These are phyloP conservation scores for Yponomeuta malinellus DNA, from an alignment of 2,888 invertebrate genomes.

Conservation along the genomic window DNA sequence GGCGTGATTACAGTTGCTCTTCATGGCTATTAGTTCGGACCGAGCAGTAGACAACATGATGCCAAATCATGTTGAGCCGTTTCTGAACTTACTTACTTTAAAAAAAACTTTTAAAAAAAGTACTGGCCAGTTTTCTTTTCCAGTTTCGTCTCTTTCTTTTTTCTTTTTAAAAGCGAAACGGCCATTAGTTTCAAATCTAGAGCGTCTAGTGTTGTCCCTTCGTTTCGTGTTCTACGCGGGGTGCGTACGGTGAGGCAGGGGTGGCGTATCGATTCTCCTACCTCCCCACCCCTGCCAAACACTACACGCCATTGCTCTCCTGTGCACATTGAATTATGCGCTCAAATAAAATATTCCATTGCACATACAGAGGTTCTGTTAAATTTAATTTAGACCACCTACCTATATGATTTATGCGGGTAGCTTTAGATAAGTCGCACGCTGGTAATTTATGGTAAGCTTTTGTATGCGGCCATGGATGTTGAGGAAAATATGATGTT, in stretches of 20 bases:
- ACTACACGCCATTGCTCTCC: constrained; percentile 46
- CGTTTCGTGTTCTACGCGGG: constrained; percentile 27
- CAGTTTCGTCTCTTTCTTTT: background rate
- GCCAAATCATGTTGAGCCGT: background rate
- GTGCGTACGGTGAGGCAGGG: constrained; percentile 57
- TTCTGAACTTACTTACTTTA: background rate
- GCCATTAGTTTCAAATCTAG: background rate
- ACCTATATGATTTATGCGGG: background rate
- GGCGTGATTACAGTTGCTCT: background rate
- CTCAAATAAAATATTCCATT: constrained; percentile 20
- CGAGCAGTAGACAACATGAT: background rate
- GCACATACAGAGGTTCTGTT: background rate
- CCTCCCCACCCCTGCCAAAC: constrained; percentile 29
- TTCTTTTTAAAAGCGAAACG: background rate
- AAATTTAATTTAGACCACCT: constrained; percentile 3
- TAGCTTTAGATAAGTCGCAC: background rate
- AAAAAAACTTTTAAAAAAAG: background rate
- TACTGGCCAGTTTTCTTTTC: background rate
- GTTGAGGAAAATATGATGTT: background rate
- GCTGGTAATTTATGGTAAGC: background rate
- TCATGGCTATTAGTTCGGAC: background rate
- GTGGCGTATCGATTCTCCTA: constrained; percentile 66
- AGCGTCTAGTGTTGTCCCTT: background rate
- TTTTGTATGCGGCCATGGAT: background rate
- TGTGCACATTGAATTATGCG: constrained; percentile 38